Evolutionary conservation across 2,888 invertebrate species (phyloP), one percentile per base, ranked within the genome.

Genomic region (Caenorhabditis doughertyi): DNA sequence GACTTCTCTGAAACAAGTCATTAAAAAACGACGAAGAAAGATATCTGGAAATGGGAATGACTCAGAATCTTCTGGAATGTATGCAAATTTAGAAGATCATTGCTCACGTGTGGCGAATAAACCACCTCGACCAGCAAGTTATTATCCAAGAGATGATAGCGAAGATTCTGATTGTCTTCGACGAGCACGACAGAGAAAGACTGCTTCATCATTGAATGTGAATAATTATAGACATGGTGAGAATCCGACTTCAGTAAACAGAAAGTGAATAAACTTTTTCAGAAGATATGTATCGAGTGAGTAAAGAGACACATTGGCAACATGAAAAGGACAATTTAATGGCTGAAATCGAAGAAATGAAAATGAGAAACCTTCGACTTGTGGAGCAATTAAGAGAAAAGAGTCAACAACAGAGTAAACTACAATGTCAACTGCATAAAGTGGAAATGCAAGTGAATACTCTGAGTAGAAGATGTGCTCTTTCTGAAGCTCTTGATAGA

Each of bases 371-470:
- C 65, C 84, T 84, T n/a, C 79, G 87, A 51, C 76, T 90, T 11
- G 87, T 91, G 16, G 90, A 89, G 27, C 89, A 90, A 62, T 79
- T 90, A 32, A 84, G 89, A 18, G 90, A 91, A 65, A 90, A 91
- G 62, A 89, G 88, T 49, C 83, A 84, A 47, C 89, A 87, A 39
- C 84, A 88, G 56, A 89, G 89, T 27, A 84, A 85, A 55, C 79
- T 85, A 13, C 88, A 91, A 60, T 77, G 80, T 47, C 88, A 89
- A 55, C 70, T 85, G 9, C 82, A 85, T 29, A 80, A 84, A 55
- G 67, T 88, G 35, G 90, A 90, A 64, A 80, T 80, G 67, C 85
- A 91, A 85, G 76, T 85, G 58, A 83, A 87, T 42, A 71, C 76
- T 29, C 39, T 87, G 51, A 79, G 81, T 25, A 74, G 86, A 58